Evolutionary conservation across 2,113 vertebrate genomes (phyloP), one percentile per base, ranked within the genome.

Genomic region (Triplophysa tibetana): DNA sequence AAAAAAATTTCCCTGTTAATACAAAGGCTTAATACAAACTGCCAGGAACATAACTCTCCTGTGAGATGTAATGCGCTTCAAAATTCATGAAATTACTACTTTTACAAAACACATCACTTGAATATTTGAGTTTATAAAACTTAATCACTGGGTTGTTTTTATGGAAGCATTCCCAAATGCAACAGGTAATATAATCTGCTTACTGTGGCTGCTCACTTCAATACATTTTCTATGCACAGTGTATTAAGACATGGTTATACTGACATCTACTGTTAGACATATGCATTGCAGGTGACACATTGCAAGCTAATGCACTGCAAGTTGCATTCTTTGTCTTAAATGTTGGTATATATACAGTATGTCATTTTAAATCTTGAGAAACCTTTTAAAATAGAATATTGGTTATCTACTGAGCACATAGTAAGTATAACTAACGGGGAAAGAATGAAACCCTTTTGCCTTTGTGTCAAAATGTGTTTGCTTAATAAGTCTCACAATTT

Each of bases 251-350:
- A 16, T 26, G 56, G 16, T 45, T 76, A 19, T 63, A 77, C 66
- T 83, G 82, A 64, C 82, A 80, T 67, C 82, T 83, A 43, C 60
- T 77, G 82, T 66, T 48, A 65, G 60, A 70, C 1, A 60, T 13
- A 2, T 76, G 50, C 50, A 56, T 10, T 70, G 45, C 29, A 79
- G 16, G 13, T 24, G 23, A 17, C 23, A 38, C 33, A 38, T 38
- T 38, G 0, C 33, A 38, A 38, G 33, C 33, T 7, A 38, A 38
- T 38, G 33, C 33, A 38, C 6, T 38, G 33, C 6, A 38, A 33
- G 33, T 33, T 33, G 33, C 33, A 33, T 33, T 5, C 33, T 6
- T 33, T 33, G 33, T 38, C 33, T 38, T 7, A 38, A 38, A 8
- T 1, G 33, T 38, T 38, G 33, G 33, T 38, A 38, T 38, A 7